Base-by-base conservation (phyloP, 2,888 invertebrate species). In the Oscheius sp. region DNA sequence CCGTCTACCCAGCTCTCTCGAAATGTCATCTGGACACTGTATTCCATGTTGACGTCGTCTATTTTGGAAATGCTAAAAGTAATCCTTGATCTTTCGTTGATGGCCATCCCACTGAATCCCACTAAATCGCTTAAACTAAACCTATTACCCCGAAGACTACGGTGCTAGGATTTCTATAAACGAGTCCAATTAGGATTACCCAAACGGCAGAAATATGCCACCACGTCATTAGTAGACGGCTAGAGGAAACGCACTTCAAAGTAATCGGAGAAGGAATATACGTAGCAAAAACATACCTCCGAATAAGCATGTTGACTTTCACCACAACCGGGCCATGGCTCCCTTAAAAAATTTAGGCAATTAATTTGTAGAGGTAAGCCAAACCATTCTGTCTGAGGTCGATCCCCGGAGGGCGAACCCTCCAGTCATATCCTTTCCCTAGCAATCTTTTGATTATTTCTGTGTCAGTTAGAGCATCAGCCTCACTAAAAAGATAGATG, bases 1-100 rank as follows among this genome's bases (percentile, higher is more conserved):
- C 95, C 95, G 88, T 96, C 96, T 87, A 93, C 90, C 96, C 96
- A 96, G 89, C 95, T 94, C 88, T 96, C 95, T 88, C 96, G 91
- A 90, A 96, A 96, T 81, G 96, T 96, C 87, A 96, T 90, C 90
- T 96, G 96, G 83, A 95, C 95, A 87, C 95, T 95, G 71, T 85
- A 85, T 58, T 85, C 85, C 85, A 85, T 85, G 66, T 85, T 85
- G 48, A 85, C 85, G 58, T 85, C 84, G 64, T 85, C 85, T 31
- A 85, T 84, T 76, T 85, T 85, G 3, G 85, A 86, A 31, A 85
- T 86, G 71, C 84, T 84, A 57, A 46, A 76, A 68, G n/a, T 29
- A n/a, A n/a, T 48, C 15, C 37, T 37, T 37, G 46, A 46, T 46
- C 46, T 46, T 46, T 46, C 37, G 8, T 37, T n/a, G 20, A 48